Evolutionary conservation across 2,797 vertebrate genomes (phyloP).

Genomic region (Sciurus carolinensis): DNA sequence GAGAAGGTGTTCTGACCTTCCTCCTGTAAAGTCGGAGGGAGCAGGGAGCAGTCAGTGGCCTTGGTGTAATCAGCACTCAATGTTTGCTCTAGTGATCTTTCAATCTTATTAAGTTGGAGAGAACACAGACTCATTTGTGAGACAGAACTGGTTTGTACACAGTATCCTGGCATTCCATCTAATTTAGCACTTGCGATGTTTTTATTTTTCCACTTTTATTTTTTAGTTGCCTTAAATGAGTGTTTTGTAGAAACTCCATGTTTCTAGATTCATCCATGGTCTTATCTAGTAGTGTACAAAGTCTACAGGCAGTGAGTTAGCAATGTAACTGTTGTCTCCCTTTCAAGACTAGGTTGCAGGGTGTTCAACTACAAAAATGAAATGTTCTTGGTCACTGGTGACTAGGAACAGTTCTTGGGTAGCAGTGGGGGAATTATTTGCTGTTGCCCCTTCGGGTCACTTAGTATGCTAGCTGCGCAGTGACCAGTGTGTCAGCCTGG

Average conservation of each 20-base stretch:
- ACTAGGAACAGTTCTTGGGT: neutral
- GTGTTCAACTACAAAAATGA: neutral
- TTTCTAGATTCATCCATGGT: neutral
- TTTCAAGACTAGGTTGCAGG: neutral
- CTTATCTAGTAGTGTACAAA: neutral
- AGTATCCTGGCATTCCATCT: neutral
- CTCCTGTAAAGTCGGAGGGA: neutral
- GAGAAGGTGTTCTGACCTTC: neutral
- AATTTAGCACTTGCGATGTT: neutral
- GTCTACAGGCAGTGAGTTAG: neutral
- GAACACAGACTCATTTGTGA: neutral
- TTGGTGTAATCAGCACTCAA: neutral
- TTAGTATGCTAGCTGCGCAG: neutral
- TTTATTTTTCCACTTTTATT: neutral
- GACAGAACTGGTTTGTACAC: neutral
- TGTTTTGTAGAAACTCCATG: neutral
- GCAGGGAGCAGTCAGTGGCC: neutral
- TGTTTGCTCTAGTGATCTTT: neutral
- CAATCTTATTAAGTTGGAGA: neutral
- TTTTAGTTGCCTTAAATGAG: slow-evolving; percentile 17
- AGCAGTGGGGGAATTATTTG: neutral
- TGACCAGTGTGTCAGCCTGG: neutral
- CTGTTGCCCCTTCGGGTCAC: neutral
- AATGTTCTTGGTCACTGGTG: neutral
- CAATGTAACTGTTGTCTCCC: neutral